phyloP scores from a whole-genome alignment of 2,888 invertebrate genomes.

The Tricholauxania praeusta region DNA sequence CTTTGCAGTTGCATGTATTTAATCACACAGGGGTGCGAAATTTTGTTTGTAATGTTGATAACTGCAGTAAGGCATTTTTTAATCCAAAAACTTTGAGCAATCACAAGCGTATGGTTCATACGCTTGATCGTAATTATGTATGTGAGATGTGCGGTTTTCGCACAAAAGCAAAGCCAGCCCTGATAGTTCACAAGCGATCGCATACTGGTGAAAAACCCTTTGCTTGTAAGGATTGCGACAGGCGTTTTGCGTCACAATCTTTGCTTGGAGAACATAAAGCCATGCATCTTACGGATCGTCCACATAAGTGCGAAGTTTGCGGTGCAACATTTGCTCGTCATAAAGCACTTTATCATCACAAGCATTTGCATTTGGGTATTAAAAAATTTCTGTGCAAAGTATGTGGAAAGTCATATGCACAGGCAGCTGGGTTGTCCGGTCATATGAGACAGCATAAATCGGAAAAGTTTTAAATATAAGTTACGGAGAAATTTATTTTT shows the following conservation, averaged over 20 bases:
- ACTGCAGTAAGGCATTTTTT: constrained; percentile 42
- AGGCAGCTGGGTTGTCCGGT: constrained; percentile 63
- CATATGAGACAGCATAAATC: constrained; percentile 62
- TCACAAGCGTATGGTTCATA: constrained; percentile 41
- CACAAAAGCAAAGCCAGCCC: constrained; percentile 56
- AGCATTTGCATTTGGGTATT: constrained; percentile 56
- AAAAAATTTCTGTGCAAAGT: constrained; percentile 63
- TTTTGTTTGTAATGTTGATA: constrained; percentile 36
- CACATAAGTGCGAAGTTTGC: constrained; percentile 57
- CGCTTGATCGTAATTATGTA: constrained; percentile 43
- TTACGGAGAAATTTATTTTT: too few species aligned
- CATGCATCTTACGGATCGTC: constrained; percentile 60
- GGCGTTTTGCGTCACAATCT: constrained; percentile 57
- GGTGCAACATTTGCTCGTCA: constrained; percentile 58
- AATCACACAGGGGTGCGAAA: constrained; percentile 49
- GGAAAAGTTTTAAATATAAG: constrained; percentile 29
- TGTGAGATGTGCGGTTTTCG: constrained; percentile 61
- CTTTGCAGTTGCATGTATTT: constrained; percentile 52
- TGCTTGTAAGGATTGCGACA: constrained; percentile 55
- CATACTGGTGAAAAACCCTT: constrained; percentile 62
- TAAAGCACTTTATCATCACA: constrained; percentile 60
- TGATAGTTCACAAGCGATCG: constrained; percentile 57
- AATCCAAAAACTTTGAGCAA: constrained; percentile 34
- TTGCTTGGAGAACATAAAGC: constrained; percentile 59
- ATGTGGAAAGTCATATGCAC: constrained; percentile 60